Evolutionary conservation across 1,140 invertebrate species (phyloP).

Genomic region (Geopemphigus sp.): DNA sequence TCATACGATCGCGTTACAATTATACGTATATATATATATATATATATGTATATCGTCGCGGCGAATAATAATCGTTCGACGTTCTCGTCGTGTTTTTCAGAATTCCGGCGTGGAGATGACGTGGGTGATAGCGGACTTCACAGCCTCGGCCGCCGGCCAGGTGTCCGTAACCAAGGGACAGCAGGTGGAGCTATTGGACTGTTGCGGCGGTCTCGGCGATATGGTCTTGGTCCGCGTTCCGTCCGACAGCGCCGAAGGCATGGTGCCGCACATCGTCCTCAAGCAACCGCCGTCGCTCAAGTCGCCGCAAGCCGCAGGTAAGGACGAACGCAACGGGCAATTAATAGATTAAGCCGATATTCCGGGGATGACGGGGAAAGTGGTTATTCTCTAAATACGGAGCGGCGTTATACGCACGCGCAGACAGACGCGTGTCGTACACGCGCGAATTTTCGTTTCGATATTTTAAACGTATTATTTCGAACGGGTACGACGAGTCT

Average conservation of each 20-base stretch:
- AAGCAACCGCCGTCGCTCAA: conserved; percentile 67
- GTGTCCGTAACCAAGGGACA: conserved; percentile 79
- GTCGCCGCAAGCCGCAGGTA: conserved; percentile 25
- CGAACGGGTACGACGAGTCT: no score
- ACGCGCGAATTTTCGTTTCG: no score
- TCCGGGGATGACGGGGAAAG: no score
- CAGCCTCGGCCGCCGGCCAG: conserved; percentile 68
- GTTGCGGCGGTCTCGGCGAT: conserved; percentile 59
- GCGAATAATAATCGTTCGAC: no score
- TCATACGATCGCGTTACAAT: no score
- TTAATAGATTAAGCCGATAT: no score
- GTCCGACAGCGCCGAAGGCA: conserved; percentile 68
- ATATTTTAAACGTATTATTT: no score
- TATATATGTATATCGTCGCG: no score
- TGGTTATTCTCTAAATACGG: no score
- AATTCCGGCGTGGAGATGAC: conserved; percentile 77
- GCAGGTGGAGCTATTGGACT: conserved; percentile 87
- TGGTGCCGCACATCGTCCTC: conserved; percentile 77
- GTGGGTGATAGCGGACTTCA: conserved; percentile 80
- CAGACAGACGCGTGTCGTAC: no score
- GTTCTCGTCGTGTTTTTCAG: conserved; percentile 54
- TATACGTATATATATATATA: no score
- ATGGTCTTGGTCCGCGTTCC: conserved; percentile 66
- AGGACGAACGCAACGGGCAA: background rate
- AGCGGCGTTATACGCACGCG: no score